Evolutionary conservation across 2,113 vertebrate genomes (phyloP).

Genomic region (Planiliza haematocheilus): DNA sequence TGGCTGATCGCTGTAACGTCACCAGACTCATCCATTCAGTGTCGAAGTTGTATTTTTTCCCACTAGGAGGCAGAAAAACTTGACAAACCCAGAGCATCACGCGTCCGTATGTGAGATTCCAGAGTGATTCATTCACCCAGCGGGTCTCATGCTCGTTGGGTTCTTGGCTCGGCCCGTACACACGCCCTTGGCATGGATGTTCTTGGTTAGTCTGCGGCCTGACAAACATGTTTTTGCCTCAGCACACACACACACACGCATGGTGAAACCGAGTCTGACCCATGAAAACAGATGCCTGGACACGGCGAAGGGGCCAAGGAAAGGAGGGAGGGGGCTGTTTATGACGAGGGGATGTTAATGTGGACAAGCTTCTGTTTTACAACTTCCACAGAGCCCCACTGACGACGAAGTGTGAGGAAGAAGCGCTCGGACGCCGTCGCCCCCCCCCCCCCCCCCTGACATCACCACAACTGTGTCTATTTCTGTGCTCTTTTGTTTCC

Average conservation of each 20-base stretch:
- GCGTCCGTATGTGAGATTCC: neutral
- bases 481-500: conserved; percentile 53
- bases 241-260: conserved; percentile 6
- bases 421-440: conserved; percentile 4
- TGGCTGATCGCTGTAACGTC: no score
- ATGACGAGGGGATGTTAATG: neutral
- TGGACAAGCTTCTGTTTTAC: conserved; percentile 3
- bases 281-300: conserved; percentile 37
- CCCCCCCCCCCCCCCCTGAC: conserved; percentile 35
- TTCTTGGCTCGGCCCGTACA: conserved; percentile 20
- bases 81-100: neutral
- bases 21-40: neutral
- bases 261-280: conserved; percentile 14
- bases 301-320: conserved; percentile 3
- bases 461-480: conserved; percentile 49
- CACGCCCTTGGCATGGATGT: conserved; percentile 62
- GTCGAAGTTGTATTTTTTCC: neutral
- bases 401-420: neutral
- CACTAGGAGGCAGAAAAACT: conserved; percentile 16
- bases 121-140: neutral
- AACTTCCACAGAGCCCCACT: neutral
- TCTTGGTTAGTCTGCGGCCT: conserved; percentile 46
- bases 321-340: neutral
- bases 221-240: conserved; percentile 34
- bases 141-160: neutral